Conservation (phyloP, 2,888 invertebrate genomes). For the Clanis bilineata region DNA sequence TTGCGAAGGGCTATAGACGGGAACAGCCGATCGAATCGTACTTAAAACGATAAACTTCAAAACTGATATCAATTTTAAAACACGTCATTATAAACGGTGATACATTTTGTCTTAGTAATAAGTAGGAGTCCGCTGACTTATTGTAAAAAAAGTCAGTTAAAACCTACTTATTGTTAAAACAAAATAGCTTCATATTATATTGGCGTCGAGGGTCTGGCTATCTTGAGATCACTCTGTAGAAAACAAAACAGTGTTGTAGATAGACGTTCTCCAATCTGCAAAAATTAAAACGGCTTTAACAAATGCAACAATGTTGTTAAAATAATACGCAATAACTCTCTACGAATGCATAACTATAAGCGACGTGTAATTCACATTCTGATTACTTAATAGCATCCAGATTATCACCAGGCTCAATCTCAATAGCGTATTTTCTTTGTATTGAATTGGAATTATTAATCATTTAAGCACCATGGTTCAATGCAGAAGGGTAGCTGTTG, state of each 20-base stretch:
- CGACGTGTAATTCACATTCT: no score
- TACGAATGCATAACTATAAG: slow-evolving; percentile 2
- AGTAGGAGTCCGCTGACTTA: slow-evolving; percentile 27
- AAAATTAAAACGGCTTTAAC: background rate
- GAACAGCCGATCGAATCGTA: slow-evolving; percentile 51
- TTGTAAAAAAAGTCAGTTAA: slow-evolving; percentile 26
- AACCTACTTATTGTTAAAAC: slow-evolving; percentile 28
- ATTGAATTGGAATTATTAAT: background rate
- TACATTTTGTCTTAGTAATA: slow-evolving; percentile 20
- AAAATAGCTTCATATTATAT: slow-evolving; percentile 2
- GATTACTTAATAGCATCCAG: slow-evolving; percentile 9
- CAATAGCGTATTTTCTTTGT: slow-evolving; percentile 3
- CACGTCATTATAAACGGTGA: background rate
- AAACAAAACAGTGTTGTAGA: background rate
- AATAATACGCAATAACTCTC: background rate
- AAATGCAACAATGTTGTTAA: background rate
- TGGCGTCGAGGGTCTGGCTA: no score
- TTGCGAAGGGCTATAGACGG: slow-evolving; percentile 36
- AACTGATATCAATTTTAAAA: background rate
- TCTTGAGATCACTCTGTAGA: no score
- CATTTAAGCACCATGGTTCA: background rate
- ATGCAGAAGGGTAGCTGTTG: background rate
- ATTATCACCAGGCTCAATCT: background rate
- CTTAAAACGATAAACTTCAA: slow-evolving; percentile 42
- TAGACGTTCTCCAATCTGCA: background rate